Evolutionary conservation across 2,797 vertebrate genomes (phyloP).

Genomic region (Intellagama lesueurii): DNA sequence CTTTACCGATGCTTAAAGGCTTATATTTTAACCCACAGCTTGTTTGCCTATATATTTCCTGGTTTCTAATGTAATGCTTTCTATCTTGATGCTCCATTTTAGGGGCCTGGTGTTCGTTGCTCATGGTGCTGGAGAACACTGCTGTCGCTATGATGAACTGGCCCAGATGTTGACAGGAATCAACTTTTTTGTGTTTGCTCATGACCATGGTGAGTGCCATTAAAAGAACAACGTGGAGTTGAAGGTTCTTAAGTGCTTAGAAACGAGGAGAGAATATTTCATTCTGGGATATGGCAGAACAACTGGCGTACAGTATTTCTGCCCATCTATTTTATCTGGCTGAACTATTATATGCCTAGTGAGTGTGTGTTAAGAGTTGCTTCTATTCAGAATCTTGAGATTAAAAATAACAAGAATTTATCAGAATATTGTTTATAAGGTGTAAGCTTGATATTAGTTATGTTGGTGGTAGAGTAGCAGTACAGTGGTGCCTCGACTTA

Average conservation of each 20-base stretch:
- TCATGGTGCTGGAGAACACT: slow-evolving; percentile 94
- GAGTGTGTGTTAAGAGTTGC: background rate
- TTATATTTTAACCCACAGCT: slow-evolving; percentile 32
- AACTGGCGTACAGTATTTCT: slow-evolving; percentile 22
- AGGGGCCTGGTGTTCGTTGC: slow-evolving; percentile 92
- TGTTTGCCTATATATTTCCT: slow-evolving; percentile 31
- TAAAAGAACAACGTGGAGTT: slow-evolving; percentile 44
- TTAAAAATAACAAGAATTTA: background rate
- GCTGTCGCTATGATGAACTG: slow-evolving; percentile 89
- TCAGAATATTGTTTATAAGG: slow-evolving; percentile 1
- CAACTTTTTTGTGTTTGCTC: slow-evolving; percentile 90
- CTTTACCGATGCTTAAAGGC: too few relatives aligned
- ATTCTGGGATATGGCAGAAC: slow-evolving; percentile 40
- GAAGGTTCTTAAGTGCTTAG: slow-evolving; percentile 43
- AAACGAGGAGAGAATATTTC: slow-evolving; percentile 46
- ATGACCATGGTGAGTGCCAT: slow-evolving; percentile 92
- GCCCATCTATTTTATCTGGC: background rate
- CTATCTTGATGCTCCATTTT: slow-evolving; percentile 60
- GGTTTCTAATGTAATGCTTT: slow-evolving; percentile 52
- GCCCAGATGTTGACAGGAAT: slow-evolving; percentile 86
- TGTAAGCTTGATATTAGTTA: background rate
- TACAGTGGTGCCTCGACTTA: too few relatives aligned
- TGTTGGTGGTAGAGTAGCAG: background rate
- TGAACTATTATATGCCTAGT: slow-evolving; percentile 5
- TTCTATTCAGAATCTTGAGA: background rate